phyloP scores from a whole-genome alignment of 2,113 vertebrate genomes.

The Columba livia region DNA sequence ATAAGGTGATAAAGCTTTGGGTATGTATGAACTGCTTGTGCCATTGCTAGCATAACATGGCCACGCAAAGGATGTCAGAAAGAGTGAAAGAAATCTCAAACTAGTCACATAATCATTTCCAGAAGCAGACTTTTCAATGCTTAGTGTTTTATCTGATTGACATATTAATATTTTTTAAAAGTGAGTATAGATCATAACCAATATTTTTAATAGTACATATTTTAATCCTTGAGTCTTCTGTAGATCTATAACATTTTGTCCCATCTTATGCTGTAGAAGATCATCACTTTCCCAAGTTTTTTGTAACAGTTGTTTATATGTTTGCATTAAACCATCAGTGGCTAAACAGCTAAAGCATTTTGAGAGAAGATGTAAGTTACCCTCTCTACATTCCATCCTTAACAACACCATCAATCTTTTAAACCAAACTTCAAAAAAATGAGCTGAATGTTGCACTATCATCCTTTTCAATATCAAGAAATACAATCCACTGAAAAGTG shows the following conservation, averaged over 20 bases:
- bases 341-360: neutral
- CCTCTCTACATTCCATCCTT: neutral
- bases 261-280: neutral
- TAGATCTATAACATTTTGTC: neutral
- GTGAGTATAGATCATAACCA: accelerated
- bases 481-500: neutral
- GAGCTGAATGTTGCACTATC: neutral
- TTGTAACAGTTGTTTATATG: neutral
- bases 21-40: accelerated
- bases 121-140: neutral
- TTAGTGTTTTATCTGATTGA: neutral
- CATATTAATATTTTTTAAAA: neutral
- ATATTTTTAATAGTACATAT: neutral
- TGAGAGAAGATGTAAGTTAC: neutral
- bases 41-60: neutral
- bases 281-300: neutral
- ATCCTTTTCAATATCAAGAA: neutral
- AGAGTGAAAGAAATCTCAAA: neutral
- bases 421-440: neutral
- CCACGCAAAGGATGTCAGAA: neutral
- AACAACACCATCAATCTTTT: neutral
- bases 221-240: neutral
- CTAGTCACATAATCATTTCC: neutral
- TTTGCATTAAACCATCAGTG: neutral
- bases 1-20: neutral